These are phyloP conservation scores for Brachypteracias leptosomus DNA, from an alignment of 2,113 vertebrate genomes.

Conservation along the genomic window DNA sequence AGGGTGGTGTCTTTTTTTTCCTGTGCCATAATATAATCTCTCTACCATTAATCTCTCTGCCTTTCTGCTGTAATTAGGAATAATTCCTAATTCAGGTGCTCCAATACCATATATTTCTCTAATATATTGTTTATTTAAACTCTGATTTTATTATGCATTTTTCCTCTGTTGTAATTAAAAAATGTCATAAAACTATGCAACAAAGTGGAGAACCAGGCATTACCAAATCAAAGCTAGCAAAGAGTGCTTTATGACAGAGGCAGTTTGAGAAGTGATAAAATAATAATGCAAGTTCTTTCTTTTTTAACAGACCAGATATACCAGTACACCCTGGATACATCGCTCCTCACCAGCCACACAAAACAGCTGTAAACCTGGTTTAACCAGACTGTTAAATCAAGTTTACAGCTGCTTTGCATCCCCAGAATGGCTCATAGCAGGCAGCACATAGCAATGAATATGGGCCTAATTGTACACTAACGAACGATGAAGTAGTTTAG, in stretches of 20 bases:
- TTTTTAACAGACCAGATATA: not conserved
- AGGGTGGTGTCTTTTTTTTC: not conserved
- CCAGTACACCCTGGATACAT: not conserved
- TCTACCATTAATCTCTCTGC: not conserved
- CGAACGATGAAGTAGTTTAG: conserved; percentile 45
- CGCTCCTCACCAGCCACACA: not conserved
- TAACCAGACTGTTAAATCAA: conserved; percentile 45
- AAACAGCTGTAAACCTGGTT: conserved; percentile 47
- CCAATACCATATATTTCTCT: not conserved
- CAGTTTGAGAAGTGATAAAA: conserved; percentile 22
- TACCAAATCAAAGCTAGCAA: not conserved
- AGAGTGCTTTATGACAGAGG: not conserved
- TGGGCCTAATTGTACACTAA: conserved; percentile 51
- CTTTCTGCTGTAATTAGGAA: not conserved
- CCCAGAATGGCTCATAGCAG: conserved; percentile 26
- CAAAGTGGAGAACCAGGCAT: not conserved
- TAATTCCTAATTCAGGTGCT: not conserved
- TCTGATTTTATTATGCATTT: not conserved
- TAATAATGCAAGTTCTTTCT: not conserved
- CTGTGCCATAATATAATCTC: not conserved
- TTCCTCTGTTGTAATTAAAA: not conserved
- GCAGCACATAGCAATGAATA: conserved; percentile 3
- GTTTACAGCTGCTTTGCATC: conserved; percentile 64
- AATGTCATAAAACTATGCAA: not conserved
- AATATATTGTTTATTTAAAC: not conserved